Base-by-base conservation (phyloP, 2,113 vertebrate species). In the Turnix velox region DNA sequence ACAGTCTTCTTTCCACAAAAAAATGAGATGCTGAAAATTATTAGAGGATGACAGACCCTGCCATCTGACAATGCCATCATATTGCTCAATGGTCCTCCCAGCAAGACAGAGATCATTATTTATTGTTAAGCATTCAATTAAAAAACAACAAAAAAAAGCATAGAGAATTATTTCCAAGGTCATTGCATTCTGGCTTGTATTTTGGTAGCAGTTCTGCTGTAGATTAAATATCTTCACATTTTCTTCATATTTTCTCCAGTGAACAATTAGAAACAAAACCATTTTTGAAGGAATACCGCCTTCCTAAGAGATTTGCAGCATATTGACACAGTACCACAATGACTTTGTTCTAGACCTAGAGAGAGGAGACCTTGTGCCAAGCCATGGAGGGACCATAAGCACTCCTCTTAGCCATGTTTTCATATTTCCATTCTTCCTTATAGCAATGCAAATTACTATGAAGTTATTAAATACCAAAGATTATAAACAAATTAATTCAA, bases 341-440 rank as follows among this genome's bases (percentile, higher is more conserved):
- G 0, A 42, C 51, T 69, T 87, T 14, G 18, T 18, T 82, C 63
- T 27, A 31, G 46, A 62, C 9, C 2, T 10, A 62, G n/a, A 59
- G n/a, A 59, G 35, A 79, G 25, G 8, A 66, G 31, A 85, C 28
- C 9, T 57, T 66, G 14, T 54, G 30, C 46, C 69, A 31, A 62
- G 37, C 23, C 62, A 61, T 33, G 22, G 12, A 24, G 1, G 18
- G 20, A 37, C 25, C 27, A 63, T 0, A 0, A 58, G 15, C n/a
- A 18, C 25, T 52, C 13, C 19, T 87, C 40, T 67, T 43, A 66
- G 15, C 12, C 18, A 16, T 11, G 5, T 69, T 89, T 84, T 74
- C 74, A 57, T 73, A n/a, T 6, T 11, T 61, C 66, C 43, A 59
- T 18, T 81, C 48, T 94, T 92, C 42, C 20, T 57, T 27, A 35